phyloP scores from a whole-genome alignment of 2,888 invertebrate species.

The Pyrochroa serraticornis region DNA sequence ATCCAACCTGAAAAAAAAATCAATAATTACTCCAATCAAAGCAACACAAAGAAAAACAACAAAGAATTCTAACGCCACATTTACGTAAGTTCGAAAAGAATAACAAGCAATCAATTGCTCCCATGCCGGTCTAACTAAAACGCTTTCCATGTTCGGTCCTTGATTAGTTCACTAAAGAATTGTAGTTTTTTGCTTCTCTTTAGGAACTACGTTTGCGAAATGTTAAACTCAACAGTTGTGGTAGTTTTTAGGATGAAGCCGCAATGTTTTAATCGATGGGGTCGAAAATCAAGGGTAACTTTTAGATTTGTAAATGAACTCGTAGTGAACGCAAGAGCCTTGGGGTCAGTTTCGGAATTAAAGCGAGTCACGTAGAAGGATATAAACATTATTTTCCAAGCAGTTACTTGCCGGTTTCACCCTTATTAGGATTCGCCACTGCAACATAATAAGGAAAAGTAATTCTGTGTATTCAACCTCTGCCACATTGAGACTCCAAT shows the following conservation, averaged over 20 bases:
- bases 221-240: not conserved
- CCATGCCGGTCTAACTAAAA: slow-evolving; percentile 46
- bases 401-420: not conserved
- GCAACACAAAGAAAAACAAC: too few relatives aligned
- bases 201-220: not conserved
- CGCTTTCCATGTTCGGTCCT: slow-evolving; percentile 1
- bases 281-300: not conserved
- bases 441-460: slow-evolving; percentile 2
- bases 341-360: too few relatives aligned
- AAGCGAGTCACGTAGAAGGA: too few relatives aligned
- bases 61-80: too few relatives aligned
- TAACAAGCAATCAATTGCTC: too few relatives aligned
- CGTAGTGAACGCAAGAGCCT: too few relatives aligned
- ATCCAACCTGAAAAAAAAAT: slow-evolving; percentile 59
- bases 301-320: too few relatives aligned
- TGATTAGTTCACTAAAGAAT: not conserved
- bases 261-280: not conserved
- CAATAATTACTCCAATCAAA: not conserved
- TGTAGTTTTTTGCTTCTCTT: not conserved
- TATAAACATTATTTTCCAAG: not conserved
- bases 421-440: slow-evolving; percentile 7
- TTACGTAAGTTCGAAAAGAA: too few relatives aligned
- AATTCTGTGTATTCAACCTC: not conserved
- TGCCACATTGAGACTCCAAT: not conserved
- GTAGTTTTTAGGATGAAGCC: not conserved